phyloP scores from a whole-genome alignment of 2,888 invertebrate species.

The Griposia aprilina region DNA sequence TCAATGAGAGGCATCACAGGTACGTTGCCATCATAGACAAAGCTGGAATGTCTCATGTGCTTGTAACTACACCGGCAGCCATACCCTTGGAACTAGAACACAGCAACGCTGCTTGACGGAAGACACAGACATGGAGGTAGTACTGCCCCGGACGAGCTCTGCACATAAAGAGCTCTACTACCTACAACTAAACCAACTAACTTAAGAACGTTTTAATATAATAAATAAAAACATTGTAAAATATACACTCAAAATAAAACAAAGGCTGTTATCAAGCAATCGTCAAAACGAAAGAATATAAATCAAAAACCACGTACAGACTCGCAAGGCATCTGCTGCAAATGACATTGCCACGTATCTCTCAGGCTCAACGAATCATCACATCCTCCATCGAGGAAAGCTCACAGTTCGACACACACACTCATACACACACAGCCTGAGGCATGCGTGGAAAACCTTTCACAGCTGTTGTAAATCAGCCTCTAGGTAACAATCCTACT shows the following conservation, averaged over 20 bases:
- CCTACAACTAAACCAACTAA: neutral
- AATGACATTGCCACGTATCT: neutral
- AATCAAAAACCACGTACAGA: neutral
- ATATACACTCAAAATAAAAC: neutral
- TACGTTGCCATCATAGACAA: neutral
- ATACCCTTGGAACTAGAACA: too few species aligned
- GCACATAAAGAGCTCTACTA: slow-evolving; percentile 10
- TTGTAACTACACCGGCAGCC: neutral
- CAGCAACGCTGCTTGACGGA: neutral
- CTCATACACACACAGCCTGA: neutral
- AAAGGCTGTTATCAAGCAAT: too few species aligned
- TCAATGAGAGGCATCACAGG: neutral
- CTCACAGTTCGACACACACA: neutral
- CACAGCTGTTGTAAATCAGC: neutral
- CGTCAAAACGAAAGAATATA: too few species aligned
- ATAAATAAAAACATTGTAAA: neutral
- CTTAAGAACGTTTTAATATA: neutral
- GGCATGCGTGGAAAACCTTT: neutral
- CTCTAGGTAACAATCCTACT: neutral
- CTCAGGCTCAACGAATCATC: neutral
- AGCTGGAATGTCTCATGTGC: neutral
- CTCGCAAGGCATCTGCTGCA: neutral
- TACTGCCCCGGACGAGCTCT: slow-evolving; percentile 13
- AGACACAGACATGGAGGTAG: neutral
- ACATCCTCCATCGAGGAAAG: neutral